Evolutionary conservation across 92 coral and sea anemone genomes (phyloP).

Genomic region (Palythoa heliodiscus): DNA sequence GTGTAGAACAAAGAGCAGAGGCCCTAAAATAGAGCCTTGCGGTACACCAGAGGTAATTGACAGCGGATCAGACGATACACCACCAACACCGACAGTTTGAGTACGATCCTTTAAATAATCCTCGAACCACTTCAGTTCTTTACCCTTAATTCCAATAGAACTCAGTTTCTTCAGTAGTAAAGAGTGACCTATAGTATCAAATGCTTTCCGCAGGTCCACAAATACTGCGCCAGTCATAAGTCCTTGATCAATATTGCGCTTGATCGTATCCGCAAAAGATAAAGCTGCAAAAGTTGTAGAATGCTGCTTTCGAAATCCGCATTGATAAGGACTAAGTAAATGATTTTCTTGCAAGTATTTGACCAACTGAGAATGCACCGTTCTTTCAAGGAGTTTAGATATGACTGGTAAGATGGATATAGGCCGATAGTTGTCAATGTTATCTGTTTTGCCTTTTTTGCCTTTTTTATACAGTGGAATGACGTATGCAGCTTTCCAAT

Average conservation of each 20-base stretch:
- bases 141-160: constrained; percentile 17
- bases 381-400: too few species aligned
- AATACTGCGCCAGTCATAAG: constrained; percentile 25
- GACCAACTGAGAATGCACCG: constrained; percentile 7
- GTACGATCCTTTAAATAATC: constrained; percentile 10
- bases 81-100: background rate
- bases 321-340: constrained; percentile 2
- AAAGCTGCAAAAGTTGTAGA: constrained; percentile 20
- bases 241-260: constrained; percentile 24
- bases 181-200: constrained; percentile 17
- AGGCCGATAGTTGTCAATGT: constrained; percentile 5
- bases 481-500: constrained; percentile 5
- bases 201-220: constrained; percentile 24
- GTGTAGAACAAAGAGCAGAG: too few species aligned
- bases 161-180: constrained; percentile 13
- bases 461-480: constrained; percentile 1
- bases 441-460: constrained; percentile 3
- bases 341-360: constrained; percentile 2
- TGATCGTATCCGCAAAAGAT: constrained; percentile 27
- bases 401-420: too few species aligned
- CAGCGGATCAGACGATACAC: too few species aligned
- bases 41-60: too few species aligned
- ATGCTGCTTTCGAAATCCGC: constrained; percentile 6
- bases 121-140: constrained; percentile 10
- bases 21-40: too few species aligned